phyloP scores from a whole-genome alignment of 2,113 vertebrate species.

The Aphelocoma coerulescens region DNA sequence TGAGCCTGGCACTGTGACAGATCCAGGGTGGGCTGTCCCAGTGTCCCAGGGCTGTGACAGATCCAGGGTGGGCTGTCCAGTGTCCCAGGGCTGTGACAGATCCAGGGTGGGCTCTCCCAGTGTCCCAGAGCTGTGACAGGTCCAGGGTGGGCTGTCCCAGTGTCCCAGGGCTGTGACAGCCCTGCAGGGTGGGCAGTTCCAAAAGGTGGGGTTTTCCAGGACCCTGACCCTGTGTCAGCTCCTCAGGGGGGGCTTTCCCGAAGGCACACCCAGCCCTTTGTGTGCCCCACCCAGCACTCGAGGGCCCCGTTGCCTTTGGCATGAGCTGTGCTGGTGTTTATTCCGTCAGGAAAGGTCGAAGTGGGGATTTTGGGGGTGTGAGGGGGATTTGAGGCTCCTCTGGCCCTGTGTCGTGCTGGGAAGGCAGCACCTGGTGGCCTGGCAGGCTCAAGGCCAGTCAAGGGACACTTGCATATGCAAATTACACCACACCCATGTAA shows the following conservation, averaged over 20 bases:
- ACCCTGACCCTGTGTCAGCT: background rate
- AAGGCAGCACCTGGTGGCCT: background rate
- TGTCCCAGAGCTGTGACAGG: background rate
- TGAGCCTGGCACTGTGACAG: rapidly evolving
- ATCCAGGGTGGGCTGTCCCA: background rate
- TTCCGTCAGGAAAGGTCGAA: background rate
- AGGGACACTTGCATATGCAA: background rate
- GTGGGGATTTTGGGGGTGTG: background rate
- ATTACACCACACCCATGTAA: rapidly evolving
- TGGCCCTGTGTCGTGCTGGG: background rate
- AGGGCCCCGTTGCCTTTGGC: background rate
- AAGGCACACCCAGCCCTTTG: rapidly evolving
- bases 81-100: background rate
- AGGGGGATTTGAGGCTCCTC: background rate
- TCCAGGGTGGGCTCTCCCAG: rapidly evolving
- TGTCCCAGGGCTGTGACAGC: background rate
- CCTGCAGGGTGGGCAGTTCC: background rate
- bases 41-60: background rate
- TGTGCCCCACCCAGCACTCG: background rate
- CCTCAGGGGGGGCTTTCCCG: background rate
- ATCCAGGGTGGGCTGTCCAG: background rate
- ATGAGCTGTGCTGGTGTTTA: background rate
- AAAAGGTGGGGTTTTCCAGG: background rate
- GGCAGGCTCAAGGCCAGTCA: background rate
- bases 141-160: background rate